These are phyloP conservation scores for Drosophila birchii DNA, from an alignment of 2,888 invertebrate genomes.

Conservation along the genomic window DNA sequence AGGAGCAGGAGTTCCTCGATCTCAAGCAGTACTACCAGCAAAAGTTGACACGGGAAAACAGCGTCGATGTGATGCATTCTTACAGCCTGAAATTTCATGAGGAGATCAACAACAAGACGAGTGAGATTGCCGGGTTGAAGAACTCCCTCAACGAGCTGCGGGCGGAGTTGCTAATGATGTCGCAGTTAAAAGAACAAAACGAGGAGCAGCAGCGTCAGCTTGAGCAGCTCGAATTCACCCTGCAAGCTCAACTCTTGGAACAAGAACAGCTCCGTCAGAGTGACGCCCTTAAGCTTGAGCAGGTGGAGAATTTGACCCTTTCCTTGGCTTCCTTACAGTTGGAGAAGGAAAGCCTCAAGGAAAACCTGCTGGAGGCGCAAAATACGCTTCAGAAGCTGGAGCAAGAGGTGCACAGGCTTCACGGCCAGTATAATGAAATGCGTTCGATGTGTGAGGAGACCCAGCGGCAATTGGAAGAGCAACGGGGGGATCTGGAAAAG, in stretches of 20 bases:
- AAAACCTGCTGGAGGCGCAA: conserved; percentile 14
- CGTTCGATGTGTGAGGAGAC: conserved; percentile 72
- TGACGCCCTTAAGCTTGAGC: conserved; percentile 60
- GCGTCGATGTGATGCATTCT: conserved; percentile 74
- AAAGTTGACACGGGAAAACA: conserved; percentile 63
- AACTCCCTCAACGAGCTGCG: conserved; percentile 67
- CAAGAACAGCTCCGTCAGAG: conserved; percentile 56
- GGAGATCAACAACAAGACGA: conserved; percentile 74
- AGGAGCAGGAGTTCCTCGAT: conserved; percentile 73
- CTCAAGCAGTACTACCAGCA: conserved; percentile 69
- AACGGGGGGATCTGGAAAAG: conserved; percentile 61
- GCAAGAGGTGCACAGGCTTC: conserved; percentile 61
- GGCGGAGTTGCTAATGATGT: conserved; percentile 64
- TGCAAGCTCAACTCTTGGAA: conserved; percentile 70
- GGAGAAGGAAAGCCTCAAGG: conserved; percentile 50
- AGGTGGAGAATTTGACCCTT: conserved; percentile 58
- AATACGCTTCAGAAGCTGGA: conserved; percentile 47
- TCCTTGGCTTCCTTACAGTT: conserved; percentile 35
- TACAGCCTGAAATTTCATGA: conserved; percentile 76
- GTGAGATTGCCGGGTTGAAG: conserved; percentile 73
- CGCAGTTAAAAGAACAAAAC: conserved; percentile 64
- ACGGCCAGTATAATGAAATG: conserved; percentile 66
- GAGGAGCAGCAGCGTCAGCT: conserved; percentile 74
- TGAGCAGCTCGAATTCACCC: conserved; percentile 64
- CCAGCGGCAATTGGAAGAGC: conserved; percentile 63